Percentiles rank a stretch among this genome's conserved stretches.
phyloP scores from a whole-genome alignment of 1,140 invertebrate species.

The Watersipora subatra region DNA sequence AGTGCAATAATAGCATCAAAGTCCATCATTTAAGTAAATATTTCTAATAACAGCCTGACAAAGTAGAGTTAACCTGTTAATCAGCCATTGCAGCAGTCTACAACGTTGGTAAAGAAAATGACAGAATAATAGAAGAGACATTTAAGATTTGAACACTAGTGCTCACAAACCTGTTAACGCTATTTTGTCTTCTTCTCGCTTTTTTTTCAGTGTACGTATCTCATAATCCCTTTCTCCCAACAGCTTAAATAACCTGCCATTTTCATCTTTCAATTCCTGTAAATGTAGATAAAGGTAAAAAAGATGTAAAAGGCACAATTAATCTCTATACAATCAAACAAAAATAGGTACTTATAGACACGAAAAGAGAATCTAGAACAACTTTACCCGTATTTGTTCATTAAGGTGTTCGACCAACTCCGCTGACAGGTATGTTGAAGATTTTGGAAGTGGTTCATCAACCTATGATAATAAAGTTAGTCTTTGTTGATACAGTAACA shows the following conservation, averaged over 20 bases:
- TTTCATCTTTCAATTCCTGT: conserved; percentile 40
- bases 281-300: conserved; percentile 8
- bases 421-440: conserved; percentile 22
- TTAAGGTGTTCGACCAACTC: conserved; percentile 31
- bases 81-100: too few species aligned
- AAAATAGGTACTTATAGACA: neutral
- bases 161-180: conserved; percentile 22
- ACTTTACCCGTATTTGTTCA: conserved; percentile 27
- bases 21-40: too few species aligned
- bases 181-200: conserved; percentile 25
- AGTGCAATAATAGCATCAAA: neutral
- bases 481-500: neutral
- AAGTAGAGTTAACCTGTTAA: too few species aligned
- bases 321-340: neutral
- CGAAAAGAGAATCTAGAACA: too few species aligned
- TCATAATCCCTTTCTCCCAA: conserved; percentile 40
- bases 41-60: too few species aligned
- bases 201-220: conserved; percentile 33
- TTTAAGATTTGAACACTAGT: too few species aligned
- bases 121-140: too few species aligned
- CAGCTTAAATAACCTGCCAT: conserved; percentile 35
- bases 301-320: too few species aligned
- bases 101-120: too few species aligned
- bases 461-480: conserved; percentile 15
- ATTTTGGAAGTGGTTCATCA: conserved; percentile 16